Base-by-base conservation (phyloP, 2,113 vertebrate genomes). In the Nanorana parkeri region DNA sequence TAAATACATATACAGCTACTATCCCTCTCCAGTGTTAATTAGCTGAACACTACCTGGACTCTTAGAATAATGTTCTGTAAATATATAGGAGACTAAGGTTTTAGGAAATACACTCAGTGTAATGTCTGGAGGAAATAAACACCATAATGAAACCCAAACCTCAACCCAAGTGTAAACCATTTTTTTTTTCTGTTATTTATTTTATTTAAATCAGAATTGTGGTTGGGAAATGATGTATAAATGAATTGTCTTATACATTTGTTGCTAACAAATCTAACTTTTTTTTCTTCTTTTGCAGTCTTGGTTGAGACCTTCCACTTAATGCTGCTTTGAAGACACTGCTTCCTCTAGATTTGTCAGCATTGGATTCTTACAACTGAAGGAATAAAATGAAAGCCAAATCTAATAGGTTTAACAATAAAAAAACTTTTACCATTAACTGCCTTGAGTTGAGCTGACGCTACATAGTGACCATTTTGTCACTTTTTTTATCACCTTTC, bases 221-320 rank as follows among this genome's bases (percentile, higher is more conserved):
- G 58, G 58, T 60, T 60, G 19, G 1, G 20, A 23, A n/a, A 60
- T n/a, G 7, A 60, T 60, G 58, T 11, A 8, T 7, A 60, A 60
- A 60, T n/a, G 2, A 60, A 1, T 60, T 20, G 10, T 1, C 17
- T 36, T 4, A 36, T 36, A 36, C 5, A 36, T 36, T 2, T n/a
- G 13, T n/a, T 60, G 58, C 58, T 60, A 20, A 23, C 5, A n/a
- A n/a, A n/a, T 20, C 21, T 60, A 60, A 60, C 19, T n/a, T 60
- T 60, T 20, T 60, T 60, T n/a, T 19, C 29, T 0, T 36, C 66
- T 64, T 47, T 85, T 86, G 16, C 56, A 95, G 94, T 90, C 91
- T 26, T 94, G 94, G 94, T 89, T 94, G 23, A 78, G 87, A 81
- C 84, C 87, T 3, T 89, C 85, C 17, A 87, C 88, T 51, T 92